phyloP scores from a whole-genome alignment of 2,888 invertebrate genomes.

The Napeogenes inachia region DNA sequence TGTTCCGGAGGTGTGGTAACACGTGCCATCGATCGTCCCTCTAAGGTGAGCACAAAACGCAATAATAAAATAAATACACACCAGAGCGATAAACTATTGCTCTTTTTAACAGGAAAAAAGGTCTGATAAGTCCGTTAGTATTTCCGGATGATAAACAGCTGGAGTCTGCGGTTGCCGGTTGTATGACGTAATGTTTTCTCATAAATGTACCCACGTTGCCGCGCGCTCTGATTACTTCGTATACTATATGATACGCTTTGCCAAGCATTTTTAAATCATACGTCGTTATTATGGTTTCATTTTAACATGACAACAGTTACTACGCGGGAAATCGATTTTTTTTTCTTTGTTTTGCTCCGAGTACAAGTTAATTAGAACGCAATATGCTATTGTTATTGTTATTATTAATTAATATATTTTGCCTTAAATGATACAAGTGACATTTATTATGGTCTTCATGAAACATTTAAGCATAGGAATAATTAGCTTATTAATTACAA shows the following conservation, averaged over 20 bases:
- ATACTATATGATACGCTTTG: background rate
- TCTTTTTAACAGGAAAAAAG: slow-evolving; percentile 40
- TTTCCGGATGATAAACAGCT: slow-evolving; percentile 55
- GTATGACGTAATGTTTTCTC: slow-evolving; percentile 45
- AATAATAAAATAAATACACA: background rate
- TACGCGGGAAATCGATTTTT: slow-evolving; percentile 5
- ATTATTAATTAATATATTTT: too few relatives aligned
- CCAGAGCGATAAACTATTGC: slow-evolving; percentile 18
- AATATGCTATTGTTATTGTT: too few relatives aligned
- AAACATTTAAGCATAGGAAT: background rate
- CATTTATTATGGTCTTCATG: too few relatives aligned
- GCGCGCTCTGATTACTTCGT: slow-evolving; percentile 33
- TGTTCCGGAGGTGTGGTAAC: slow-evolving; percentile 42
- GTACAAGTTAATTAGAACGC: too few relatives aligned
- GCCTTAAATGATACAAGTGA: too few relatives aligned
- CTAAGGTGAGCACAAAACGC: slow-evolving; percentile 28
- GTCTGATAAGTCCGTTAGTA: slow-evolving; percentile 40
- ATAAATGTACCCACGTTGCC: slow-evolving; percentile 36
- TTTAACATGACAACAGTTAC: too few relatives aligned
- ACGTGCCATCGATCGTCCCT: slow-evolving; percentile 58
- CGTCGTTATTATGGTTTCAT: slow-evolving; percentile 7
- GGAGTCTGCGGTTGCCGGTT: slow-evolving; percentile 18
- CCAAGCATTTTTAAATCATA: background rate
- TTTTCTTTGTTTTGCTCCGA: background rate
- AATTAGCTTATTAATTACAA: slow-evolving; percentile 16